Evolutionary conservation across 2,113 vertebrate genomes (phyloP).

Genomic region (Oryzias melastigma): DNA sequence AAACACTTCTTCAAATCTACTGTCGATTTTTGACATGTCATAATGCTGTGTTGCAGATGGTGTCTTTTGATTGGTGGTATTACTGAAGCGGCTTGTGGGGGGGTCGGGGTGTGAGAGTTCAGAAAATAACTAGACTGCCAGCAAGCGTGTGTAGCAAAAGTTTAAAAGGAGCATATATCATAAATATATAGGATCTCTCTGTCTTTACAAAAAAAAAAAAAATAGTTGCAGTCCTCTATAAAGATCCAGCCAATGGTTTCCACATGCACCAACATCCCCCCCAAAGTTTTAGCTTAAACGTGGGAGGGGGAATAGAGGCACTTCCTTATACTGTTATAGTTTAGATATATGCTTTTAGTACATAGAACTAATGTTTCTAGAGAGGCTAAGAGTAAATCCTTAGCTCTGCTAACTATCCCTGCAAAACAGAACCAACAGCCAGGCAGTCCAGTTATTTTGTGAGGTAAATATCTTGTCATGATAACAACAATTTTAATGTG

Average conservation of each 20-base stretch:
- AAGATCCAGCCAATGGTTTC: slow-evolving; percentile 68
- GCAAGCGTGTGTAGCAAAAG: slow-evolving; percentile 67
- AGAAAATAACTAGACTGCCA: slow-evolving; percentile 84
- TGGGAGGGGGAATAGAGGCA: slow-evolving; percentile 77
- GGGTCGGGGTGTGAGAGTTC: slow-evolving; percentile 44
- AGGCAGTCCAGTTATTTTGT: slow-evolving; percentile 84
- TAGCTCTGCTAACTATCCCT: slow-evolving; percentile 67
- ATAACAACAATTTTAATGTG: slow-evolving; percentile 53
- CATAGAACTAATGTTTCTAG: slow-evolving; percentile 61
- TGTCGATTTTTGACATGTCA: slow-evolving; percentile 67
- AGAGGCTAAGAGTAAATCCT: slow-evolving; percentile 51
- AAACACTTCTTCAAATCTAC: slow-evolving; percentile 75
- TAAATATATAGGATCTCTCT: slow-evolving; percentile 77
- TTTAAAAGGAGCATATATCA: slow-evolving; percentile 78
- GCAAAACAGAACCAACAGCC: slow-evolving; percentile 73
- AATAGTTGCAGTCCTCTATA: slow-evolving; percentile 66
- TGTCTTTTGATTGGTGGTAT: slow-evolving; percentile 55
- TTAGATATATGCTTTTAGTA: slow-evolving; percentile 66
- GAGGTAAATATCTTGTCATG: slow-evolving; percentile 65
- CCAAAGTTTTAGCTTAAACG: slow-evolving; percentile 72
- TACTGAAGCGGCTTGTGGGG: slow-evolving; percentile 45
- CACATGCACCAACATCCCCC: slow-evolving; percentile 50
- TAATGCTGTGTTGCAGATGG: slow-evolving; percentile 64
- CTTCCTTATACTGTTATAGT: slow-evolving; percentile 74
- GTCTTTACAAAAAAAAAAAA: slow-evolving; percentile 62